Percentiles rank a stretch among this genome's conserved stretches.
phyloP scores from a whole-genome alignment of 2,113 vertebrate genomes.

The Crotalus viridis region DNA sequence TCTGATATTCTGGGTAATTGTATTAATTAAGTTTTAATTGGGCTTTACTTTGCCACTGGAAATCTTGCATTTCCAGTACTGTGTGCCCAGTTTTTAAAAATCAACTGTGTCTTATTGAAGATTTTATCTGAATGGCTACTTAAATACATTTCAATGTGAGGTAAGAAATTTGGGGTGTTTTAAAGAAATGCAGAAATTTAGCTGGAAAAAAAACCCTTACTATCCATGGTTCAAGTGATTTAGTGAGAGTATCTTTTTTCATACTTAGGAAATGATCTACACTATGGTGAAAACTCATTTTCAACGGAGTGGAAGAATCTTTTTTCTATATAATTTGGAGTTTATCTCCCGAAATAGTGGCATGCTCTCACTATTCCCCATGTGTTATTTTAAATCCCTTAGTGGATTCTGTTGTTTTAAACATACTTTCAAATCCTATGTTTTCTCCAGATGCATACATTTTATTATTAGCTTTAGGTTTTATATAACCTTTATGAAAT shows the following conservation, averaged over 20 bases:
- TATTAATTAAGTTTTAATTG: background rate
- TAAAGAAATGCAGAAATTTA: background rate
- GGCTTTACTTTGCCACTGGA: background rate
- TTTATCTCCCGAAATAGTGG: background rate
- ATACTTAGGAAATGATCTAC: background rate
- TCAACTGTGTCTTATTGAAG: background rate
- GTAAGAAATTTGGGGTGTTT: background rate
- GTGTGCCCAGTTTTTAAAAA: background rate
- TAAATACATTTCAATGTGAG: background rate
- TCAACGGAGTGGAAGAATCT: background rate
- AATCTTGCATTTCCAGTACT: background rate
- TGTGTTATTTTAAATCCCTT: background rate
- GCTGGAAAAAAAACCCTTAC: background rate
- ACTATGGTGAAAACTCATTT: background rate
- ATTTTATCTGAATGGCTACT: background rate
- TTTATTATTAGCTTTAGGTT: background rate
- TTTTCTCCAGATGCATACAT: background rate
- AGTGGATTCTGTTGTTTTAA: background rate
- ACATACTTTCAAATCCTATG: background rate
- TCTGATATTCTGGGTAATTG: background rate
- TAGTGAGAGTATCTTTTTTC: background rate
- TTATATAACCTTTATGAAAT: background rate
- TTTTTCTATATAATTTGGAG: background rate
- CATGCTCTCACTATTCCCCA: background rate
- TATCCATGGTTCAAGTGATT: background rate